phyloP scores from a whole-genome alignment of 2,113 vertebrate species.

The Tylochromis polylepis region DNA sequence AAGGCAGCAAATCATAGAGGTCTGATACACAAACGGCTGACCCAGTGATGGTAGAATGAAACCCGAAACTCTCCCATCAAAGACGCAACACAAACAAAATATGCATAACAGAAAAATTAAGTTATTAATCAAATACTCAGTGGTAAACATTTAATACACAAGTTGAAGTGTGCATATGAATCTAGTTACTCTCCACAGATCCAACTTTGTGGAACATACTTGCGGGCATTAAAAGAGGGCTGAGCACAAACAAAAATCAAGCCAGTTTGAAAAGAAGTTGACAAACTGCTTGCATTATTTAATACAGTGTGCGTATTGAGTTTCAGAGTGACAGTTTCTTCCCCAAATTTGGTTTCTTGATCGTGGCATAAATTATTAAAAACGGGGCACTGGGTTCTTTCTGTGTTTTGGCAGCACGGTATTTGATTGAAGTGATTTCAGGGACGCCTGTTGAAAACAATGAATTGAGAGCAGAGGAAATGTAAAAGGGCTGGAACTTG shows the following conservation, averaged over 20 bases:
- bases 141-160: conserved; percentile 25
- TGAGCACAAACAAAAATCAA: background rate
- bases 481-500: background rate
- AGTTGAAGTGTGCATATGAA: background rate
- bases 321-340: background rate
- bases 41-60: background rate
- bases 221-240: background rate
- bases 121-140: conserved; percentile 14
- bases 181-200: background rate
- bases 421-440: conserved; percentile 20
- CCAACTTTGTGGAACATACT: background rate
- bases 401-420: background rate
- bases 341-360: background rate
- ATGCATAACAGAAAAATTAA: background rate
- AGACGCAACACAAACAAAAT: background rate
- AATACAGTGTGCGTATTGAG: background rate
- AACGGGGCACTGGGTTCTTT: background rate
- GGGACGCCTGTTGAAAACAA: conserved; percentile 7
- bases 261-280: background rate
- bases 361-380: conserved; percentile 27
- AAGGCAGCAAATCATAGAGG: conserved; percentile 32
- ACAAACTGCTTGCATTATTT: conserved; percentile 17
- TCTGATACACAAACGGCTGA: conserved; percentile 11
- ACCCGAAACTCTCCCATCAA: background rate
- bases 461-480: conserved; percentile 6